phyloP scores from a whole-genome alignment of 2,113 vertebrate species.

The Sinocyclocheilus anophthalmus region DNA sequence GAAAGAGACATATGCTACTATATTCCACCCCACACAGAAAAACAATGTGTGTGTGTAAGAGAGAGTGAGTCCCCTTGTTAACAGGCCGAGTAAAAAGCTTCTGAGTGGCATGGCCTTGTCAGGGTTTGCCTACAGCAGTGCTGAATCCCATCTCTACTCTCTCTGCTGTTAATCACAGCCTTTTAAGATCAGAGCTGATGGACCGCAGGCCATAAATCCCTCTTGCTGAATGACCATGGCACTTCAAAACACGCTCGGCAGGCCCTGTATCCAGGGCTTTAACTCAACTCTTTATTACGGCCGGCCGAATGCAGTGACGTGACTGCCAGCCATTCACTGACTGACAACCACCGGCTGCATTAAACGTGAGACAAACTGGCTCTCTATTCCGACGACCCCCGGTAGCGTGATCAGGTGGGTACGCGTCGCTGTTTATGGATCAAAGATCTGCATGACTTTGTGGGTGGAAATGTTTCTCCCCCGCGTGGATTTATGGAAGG shows the following conservation, averaged over 20 bases:
- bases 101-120: constrained; percentile 61
- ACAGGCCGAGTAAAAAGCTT: constrained; percentile 53
- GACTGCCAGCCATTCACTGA: constrained; percentile 33
- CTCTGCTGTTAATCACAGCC: constrained; percentile 73
- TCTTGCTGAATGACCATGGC: constrained; percentile 59
- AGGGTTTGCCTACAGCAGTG: constrained; percentile 55
- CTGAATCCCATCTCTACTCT: constrained; percentile 62
- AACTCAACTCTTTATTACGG: constrained; percentile 59
- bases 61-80: constrained; percentile 49
- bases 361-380: background rate
- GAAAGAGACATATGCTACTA: background rate
- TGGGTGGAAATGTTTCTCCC: constrained; percentile 12
- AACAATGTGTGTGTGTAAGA: constrained; percentile 1
- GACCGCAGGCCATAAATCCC: constrained; percentile 72
- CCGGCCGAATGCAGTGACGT: constrained; percentile 30
- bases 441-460: constrained; percentile 12
- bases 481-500: constrained; percentile 10
- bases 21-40: constrained; percentile 10
- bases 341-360: background rate
- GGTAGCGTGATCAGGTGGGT: background rate
- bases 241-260: constrained; percentile 65
- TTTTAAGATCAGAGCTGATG: constrained; percentile 73
- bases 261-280: constrained; percentile 62
- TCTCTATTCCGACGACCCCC: constrained; percentile 8
- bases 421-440: background rate